phyloP scores from a whole-genome alignment of 2,888 invertebrate species.

The Dasysyrphus tricinctus region DNA sequence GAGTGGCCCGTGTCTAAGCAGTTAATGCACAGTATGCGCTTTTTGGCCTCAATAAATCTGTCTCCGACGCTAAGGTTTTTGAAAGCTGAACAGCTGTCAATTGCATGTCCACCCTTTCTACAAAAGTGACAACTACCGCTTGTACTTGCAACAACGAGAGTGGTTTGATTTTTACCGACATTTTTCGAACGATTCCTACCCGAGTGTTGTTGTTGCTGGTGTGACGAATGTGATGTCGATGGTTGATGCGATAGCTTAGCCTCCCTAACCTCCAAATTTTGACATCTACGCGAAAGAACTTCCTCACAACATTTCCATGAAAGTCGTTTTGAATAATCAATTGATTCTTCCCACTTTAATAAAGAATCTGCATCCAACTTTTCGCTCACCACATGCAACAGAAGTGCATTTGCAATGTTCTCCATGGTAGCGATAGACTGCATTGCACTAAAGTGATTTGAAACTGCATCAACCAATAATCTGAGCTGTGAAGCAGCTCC shows the following conservation, averaged over 20 bases:
- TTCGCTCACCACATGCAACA: not conserved
- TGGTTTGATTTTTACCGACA: not conserved
- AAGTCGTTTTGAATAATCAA: not conserved
- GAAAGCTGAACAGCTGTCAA: not conserved
- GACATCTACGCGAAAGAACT: not conserved
- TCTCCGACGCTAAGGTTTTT: not conserved
- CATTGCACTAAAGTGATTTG: not conserved
- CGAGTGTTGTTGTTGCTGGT: not conserved
- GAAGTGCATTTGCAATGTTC: conserved; percentile 12
- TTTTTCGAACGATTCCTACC: not conserved
- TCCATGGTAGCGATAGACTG: not conserved
- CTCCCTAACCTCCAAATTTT: not conserved
- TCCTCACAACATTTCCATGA: not conserved
- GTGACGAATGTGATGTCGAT: not conserved
- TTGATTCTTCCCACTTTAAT: not conserved
- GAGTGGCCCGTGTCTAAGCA: not conserved
- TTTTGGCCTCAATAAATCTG: not conserved
- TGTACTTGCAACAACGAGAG: not conserved
- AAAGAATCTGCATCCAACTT: not conserved
- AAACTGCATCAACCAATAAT: not conserved
- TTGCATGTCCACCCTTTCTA: not conserved
- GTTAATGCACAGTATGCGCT: not conserved
- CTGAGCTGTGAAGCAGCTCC: not conserved
- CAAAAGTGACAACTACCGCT: conserved; percentile 12
- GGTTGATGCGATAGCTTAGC: not conserved